Conservation (phyloP, 1,140 invertebrate genomes). For the Nasonia vitripennis region DNA sequence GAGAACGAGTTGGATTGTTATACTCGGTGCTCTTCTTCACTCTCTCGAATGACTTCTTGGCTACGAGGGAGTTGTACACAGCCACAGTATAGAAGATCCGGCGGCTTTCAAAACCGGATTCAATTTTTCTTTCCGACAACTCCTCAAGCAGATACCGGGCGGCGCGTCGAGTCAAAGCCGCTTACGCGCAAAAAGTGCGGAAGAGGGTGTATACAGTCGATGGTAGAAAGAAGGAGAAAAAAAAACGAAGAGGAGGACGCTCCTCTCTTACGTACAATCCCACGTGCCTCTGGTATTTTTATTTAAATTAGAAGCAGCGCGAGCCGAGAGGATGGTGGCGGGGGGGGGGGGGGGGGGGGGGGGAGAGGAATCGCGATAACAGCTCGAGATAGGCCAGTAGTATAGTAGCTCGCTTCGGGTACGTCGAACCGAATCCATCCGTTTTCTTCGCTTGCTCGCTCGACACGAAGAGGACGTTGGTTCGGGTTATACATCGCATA, state of each 20-base stretch:
- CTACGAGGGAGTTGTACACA: no score
- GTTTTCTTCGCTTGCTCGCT: not conserved
- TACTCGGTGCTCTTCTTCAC: not conserved
- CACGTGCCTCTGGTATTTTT: slow-evolving; percentile 25
- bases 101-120: not conserved
- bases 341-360: not conserved
- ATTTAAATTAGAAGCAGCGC: slow-evolving; percentile 36
- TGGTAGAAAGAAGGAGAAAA: not conserved
- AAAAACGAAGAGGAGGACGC: not conserved
- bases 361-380: not conserved
- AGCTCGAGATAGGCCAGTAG: not conserved
- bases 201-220: not conserved
- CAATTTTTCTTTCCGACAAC: not conserved
- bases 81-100: not conserved
- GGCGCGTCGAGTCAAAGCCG: not conserved
- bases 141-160: not conserved
- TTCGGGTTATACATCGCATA: no score
- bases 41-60: not conserved
- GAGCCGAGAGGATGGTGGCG: not conserved
- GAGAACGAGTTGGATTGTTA: not conserved
- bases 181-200: not conserved
- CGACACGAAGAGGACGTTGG: not conserved
- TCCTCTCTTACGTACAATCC: not conserved
- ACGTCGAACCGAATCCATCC: slow-evolving; percentile 17
- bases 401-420: not conserved